Base-by-base conservation (phyloP, 2,888 invertebrate species). In the Helobdella robusta region DNA sequence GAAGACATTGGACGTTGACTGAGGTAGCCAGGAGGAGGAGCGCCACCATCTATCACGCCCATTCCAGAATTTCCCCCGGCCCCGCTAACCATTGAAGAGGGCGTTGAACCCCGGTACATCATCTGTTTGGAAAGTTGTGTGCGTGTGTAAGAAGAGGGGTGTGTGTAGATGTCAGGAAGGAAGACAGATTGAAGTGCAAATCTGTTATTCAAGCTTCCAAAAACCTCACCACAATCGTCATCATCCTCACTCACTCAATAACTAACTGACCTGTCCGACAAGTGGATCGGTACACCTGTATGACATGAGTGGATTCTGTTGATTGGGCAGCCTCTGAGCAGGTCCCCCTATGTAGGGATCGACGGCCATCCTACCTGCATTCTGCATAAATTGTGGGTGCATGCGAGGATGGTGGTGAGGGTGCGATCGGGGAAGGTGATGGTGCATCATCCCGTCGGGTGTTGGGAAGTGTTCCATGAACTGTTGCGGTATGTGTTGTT, bases 391-490 rank as follows among this genome's bases (percentile, higher is more conserved):
- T 48, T 48, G 48, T 15, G 28, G 56, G 32, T 25, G 56, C 30
- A 30, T 28, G 30, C 28, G 48, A 15, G n/a, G 28, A 35, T 36
- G 3, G 50, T 62, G 44, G 34, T 50, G 44, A 4, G 56, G 56
- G 28, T 56, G 56, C 11, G 56, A 28, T 30, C 56, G 20, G 23
- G 56, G 56, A 28, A 30, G 62, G 18, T 44, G 23, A 46, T 48
- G 60, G 34, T 62, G 62, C 46, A 62, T 44, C 46, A 46, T 23
- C 18, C 15, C 23, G 15, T 62, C 62, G 1, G 32, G 32, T n/a
- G n/a, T n/a, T 32, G 28, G n/a, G 20, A 62, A 62, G 48, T 46
- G 62, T 18, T 62, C 62, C 62, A 62, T 62, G 62, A 62, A 48
- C 20, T 59, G 59, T 50, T 62, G 54, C 28, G 54, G 54, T 5